Evolutionary conservation across 2,888 invertebrate genomes (phyloP).

Genomic region (Caenorhabditis drosophilae): DNA sequence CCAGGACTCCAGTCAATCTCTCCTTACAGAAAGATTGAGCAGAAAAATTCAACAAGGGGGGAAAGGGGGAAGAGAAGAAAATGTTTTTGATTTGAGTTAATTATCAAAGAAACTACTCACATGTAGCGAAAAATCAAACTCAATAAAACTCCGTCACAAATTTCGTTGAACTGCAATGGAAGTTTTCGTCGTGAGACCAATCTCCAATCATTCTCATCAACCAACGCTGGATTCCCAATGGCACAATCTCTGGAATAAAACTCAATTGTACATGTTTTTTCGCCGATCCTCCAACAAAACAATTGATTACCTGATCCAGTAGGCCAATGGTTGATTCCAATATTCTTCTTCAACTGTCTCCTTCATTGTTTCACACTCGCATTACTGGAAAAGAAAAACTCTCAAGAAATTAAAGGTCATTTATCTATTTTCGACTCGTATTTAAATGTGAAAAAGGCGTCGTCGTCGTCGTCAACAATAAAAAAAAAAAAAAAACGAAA

Average conservation of each 20-base stretch:
- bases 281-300: too few relatives aligned
- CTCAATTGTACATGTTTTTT: not conserved
- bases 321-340: conserved; percentile 19
- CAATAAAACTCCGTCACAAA: conserved; percentile 53
- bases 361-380: not conserved
- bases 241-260: conserved; percentile 19
- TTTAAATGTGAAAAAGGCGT: too few relatives aligned
- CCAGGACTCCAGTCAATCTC: too few relatives aligned
- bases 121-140: conserved; percentile 44
- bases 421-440: not conserved
- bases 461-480: too few relatives aligned
- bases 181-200: conserved; percentile 1
- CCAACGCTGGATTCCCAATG: conserved; percentile 7
- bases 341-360: conserved; percentile 5
- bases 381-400: not conserved
- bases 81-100: too few relatives aligned
- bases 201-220: conserved; percentile 27
- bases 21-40: too few relatives aligned
- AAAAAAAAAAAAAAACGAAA: not conserved
- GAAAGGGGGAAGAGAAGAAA: not conserved
- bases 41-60: not conserved
- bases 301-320: conserved; percentile 24
- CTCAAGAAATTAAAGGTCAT: not conserved
- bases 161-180: conserved; percentile 45
- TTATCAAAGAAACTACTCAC: too few relatives aligned